Evolutionary conservation across 1,140 invertebrate genomes (phyloP), one percentile per base, ranked within the genome.

Genomic region (Drosophila subpulchrella): DNA sequence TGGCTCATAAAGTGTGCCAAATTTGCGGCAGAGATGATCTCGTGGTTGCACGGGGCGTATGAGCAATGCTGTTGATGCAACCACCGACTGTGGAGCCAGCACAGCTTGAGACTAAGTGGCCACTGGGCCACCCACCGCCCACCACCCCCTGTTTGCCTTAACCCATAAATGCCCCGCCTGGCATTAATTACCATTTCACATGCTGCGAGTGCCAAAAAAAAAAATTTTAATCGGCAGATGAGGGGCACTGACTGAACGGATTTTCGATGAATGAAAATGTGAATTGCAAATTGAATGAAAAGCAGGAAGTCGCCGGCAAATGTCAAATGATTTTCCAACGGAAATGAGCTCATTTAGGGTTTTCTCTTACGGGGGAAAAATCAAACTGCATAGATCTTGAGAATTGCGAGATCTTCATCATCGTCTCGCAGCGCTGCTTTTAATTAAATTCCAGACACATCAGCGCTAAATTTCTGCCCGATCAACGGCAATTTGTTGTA

Each of bases 361-460:
- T 39, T 55, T 30, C 17, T 55, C 20, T 24, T 27, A 4, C 27
- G 73, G 53, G 38, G 50, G 51, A 39, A 44, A 77, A 73, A 66
- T 70, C 72, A 72, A 83, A 70, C 67, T 78, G 68, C 44, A 59
- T 56, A 32, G 60, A 77, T 54, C 54, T 63, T 54, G 81, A 81
- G 78, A 78, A 75, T 86, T 63, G 34, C 57, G 39, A 70, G 78
- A 74, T 74, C 58, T 71, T 75, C 62, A 67, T 76, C 50, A 58
- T 74, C 39, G 50, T 38, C 67, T 66, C 17, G 48, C 11, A 34
- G 47, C 32, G 42, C 75, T 76, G 71, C 48, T 83, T 83, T 88
- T 86, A 86, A 86, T 86, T 86, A 86, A 86, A 86, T 88, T 88
- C 83, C 83, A 86, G 83, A 88, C 81, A 78, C 63, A 77, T 68